Percentiles rank a stretch among this genome's conserved stretches.
Evolutionary conservation across 2,888 invertebrate species (phyloP).

Genomic region (Drosophila helvetica): DNA sequence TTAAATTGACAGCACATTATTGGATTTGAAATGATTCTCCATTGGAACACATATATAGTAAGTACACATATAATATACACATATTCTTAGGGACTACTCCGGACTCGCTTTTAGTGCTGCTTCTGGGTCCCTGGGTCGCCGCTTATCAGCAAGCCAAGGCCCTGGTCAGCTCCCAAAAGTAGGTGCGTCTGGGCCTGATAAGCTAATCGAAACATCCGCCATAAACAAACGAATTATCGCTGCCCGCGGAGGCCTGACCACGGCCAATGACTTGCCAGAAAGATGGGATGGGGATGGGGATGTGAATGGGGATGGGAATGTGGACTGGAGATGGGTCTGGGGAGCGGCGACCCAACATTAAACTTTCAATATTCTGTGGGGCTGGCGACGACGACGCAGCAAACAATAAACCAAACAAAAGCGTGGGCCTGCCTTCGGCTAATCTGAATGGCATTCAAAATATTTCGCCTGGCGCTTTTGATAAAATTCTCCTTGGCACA

Average conservation of each 20-base stretch:
- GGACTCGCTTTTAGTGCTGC: constrained; percentile 1
- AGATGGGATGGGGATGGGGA: neutral
- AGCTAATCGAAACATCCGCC: constrained; percentile 61
- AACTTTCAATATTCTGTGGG: constrained; percentile 25
- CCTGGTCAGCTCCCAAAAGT: constrained; percentile 6
- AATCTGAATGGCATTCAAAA: constrained; percentile 90
- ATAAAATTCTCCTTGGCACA: constrained; percentile 40
- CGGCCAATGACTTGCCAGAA: constrained; percentile 55
- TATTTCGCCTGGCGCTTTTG: constrained; percentile 82
- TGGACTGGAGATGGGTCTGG: neutral
- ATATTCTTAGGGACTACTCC: constrained; percentile 12
- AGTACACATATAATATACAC: constrained; percentile 28
- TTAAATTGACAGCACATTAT: constrained; percentile 67
- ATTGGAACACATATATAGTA: constrained; percentile 62
- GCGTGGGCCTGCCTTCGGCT: constrained; percentile 80
- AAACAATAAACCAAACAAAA: constrained; percentile 14
- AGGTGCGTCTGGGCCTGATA: constrained; percentile 39
- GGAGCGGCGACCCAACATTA: constrained; percentile 21
- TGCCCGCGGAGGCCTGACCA: constrained; percentile 64
- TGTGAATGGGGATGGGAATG: neutral
- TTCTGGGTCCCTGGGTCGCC: constrained; percentile 11
- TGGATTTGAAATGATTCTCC: constrained; percentile 45
- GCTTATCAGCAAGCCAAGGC: constrained; percentile 30
- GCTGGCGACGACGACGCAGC: neutral
- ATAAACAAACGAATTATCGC: constrained; percentile 56